phyloP scores from a whole-genome alignment of 2,113 vertebrate species.

The Microcebus ravelobensis region DNA sequence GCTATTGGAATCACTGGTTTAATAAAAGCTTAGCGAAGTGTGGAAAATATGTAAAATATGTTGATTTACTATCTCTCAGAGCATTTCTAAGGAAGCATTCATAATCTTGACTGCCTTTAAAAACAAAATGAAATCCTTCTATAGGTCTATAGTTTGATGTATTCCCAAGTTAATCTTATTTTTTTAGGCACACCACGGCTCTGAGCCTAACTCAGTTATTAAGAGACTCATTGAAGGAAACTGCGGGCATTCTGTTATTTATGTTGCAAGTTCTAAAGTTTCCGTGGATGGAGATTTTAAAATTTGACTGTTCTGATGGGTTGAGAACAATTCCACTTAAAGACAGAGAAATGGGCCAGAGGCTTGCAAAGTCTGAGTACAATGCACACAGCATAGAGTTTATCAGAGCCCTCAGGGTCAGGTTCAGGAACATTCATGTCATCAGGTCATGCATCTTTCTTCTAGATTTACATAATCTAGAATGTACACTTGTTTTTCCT shows the following conservation, averaged over 20 bases:
- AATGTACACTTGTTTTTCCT: neutral
- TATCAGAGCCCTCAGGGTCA: neutral
- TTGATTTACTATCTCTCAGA: slow-evolving; percentile 62
- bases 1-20: slow-evolving; percentile 27
- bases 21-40: slow-evolving; percentile 52
- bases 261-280: neutral
- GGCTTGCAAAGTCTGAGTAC: neutral
- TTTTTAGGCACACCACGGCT: neutral
- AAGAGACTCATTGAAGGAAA: neutral
- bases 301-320: neutral
- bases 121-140: slow-evolving; percentile 57
- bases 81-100: slow-evolving; percentile 55
- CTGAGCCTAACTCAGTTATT: slow-evolving; percentile 14
- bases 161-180: neutral
- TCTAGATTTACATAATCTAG: neutral
- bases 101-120: slow-evolving; percentile 47
- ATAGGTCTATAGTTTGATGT: neutral
- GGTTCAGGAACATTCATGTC: neutral
- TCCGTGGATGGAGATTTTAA: neutral
- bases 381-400: neutral
- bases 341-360: neutral
- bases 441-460: neutral
- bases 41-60: slow-evolving; percentile 63
- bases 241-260: neutral
- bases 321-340: neutral